phyloP scores from a whole-genome alignment of 2,113 vertebrate genomes.

The Lontra canadensis region DNA sequence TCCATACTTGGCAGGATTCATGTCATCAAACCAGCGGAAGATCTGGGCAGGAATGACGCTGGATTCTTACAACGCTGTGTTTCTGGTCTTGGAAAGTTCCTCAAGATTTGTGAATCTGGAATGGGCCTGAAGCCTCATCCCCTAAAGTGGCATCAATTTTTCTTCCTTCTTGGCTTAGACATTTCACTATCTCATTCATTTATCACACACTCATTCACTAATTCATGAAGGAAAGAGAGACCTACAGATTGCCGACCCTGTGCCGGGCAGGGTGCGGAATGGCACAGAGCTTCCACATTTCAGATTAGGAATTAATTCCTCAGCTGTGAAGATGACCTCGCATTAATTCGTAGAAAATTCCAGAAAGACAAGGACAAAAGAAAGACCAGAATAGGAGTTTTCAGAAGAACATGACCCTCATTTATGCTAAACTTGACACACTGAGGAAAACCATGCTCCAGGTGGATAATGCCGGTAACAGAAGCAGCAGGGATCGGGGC shows the following conservation, averaged over 20 bases:
- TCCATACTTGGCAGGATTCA: slow-evolving; percentile 30
- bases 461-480: background rate
- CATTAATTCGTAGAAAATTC: background rate
- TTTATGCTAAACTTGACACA: background rate
- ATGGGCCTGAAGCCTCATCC: background rate
- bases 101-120: background rate
- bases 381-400: background rate
- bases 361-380: background rate
- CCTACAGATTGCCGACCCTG: background rate
- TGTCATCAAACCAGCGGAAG: slow-evolving; percentile 50
- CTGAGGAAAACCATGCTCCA: background rate
- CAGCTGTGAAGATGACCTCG: background rate
- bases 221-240: background rate
- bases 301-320: background rate
- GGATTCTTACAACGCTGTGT: slow-evolving; percentile 60
- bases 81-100: slow-evolving; percentile 44
- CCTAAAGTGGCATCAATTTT: slow-evolving; percentile 67
- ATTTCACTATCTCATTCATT: background rate
- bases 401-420: background rate
- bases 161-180: slow-evolving; percentile 21
- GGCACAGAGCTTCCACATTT: slow-evolving; percentile 53
- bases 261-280: background rate
- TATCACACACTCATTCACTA: background rate
- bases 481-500: background rate
- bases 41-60: slow-evolving; percentile 53